These are phyloP conservation scores for Chloroclysta siterata DNA, from an alignment of 2,888 invertebrate genomes.

Conservation along the genomic window DNA sequence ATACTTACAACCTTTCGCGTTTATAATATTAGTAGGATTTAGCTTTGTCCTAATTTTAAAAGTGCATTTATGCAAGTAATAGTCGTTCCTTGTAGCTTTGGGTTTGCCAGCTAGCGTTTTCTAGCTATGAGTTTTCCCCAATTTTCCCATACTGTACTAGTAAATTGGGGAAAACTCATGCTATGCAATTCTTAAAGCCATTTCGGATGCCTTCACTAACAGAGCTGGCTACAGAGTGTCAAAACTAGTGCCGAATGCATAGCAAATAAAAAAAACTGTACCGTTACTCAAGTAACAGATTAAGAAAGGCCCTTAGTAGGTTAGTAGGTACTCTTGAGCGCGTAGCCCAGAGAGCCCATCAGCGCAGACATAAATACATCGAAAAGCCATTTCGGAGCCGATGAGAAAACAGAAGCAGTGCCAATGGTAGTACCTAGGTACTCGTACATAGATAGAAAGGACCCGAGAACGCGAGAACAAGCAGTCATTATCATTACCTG, in stretches of 20 bases:
- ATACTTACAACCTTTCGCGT: no score
- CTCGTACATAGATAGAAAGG: conserved; percentile 11
- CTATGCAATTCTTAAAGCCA: no score
- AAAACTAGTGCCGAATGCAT: no score
- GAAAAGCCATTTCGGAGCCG: not conserved
- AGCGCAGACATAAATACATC: conserved; percentile 1
- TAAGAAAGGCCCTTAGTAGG: not conserved
- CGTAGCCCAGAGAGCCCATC: not conserved
- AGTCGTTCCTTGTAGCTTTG: no score
- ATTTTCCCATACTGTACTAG: no score
- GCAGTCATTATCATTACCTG: conserved; percentile 23
- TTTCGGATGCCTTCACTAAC: not conserved
- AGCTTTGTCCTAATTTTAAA: no score
- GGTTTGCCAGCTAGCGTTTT: no score
- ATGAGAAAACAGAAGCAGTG: conserved; percentile 20
- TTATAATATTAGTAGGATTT: no score
- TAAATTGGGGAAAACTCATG: no score
- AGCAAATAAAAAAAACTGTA: not conserved
- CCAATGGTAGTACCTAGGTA: not conserved
- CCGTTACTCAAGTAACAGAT: not conserved
- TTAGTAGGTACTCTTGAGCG: not conserved
- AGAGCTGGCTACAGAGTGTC: not conserved
- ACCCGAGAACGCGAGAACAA: conserved; percentile 22
- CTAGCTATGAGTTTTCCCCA: no score
- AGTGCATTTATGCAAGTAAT: no score